These are phyloP conservation scores for Vicugna pacos DNA, from an alignment of 2,113 vertebrate species.

Conservation along the genomic window DNA sequence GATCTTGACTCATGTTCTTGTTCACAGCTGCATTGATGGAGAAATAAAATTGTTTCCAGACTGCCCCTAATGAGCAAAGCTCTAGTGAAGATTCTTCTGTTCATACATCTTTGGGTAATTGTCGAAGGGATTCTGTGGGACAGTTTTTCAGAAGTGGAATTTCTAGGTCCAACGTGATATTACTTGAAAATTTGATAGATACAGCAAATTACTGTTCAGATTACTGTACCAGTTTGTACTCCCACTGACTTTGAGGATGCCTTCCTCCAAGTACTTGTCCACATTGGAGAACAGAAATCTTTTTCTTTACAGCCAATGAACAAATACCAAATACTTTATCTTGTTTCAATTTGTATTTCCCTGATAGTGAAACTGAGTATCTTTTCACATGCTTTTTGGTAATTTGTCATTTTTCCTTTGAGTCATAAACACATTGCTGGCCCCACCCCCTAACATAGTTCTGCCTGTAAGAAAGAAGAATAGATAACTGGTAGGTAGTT, in stretches of 20 bases:
- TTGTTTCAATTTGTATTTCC: slow-evolving; percentile 51
- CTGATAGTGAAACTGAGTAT: neutral
- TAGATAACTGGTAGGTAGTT: neutral
- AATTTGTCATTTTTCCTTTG: slow-evolving; percentile 23
- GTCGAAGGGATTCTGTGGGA: neutral
- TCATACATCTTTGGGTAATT: neutral
- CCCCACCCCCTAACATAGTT: neutral
- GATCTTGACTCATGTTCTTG: neutral
- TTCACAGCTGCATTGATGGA: neutral
- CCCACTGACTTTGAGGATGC: neutral
- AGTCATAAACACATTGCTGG: neutral
- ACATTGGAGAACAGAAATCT: neutral
- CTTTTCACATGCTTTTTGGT: slow-evolving; percentile 25
- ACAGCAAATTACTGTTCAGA: neutral
- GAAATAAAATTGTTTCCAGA: neutral
- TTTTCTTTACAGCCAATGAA: neutral
- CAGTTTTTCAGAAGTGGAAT: neutral
- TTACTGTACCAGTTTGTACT: neutral
- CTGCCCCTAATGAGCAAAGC: neutral
- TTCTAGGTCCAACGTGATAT: neutral
- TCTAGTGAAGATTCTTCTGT: neutral
- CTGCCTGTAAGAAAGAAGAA: neutral
- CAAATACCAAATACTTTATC: slow-evolving; percentile 36
- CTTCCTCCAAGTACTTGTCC: neutral
- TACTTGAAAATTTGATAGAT: slow-evolving; percentile 34